A percentile compares a stretch with the other conserved stretches of the same genome.
phyloP scores from a whole-genome alignment of 2,113 vertebrate genomes.

The Heloderma charlesbogerti region DNA sequence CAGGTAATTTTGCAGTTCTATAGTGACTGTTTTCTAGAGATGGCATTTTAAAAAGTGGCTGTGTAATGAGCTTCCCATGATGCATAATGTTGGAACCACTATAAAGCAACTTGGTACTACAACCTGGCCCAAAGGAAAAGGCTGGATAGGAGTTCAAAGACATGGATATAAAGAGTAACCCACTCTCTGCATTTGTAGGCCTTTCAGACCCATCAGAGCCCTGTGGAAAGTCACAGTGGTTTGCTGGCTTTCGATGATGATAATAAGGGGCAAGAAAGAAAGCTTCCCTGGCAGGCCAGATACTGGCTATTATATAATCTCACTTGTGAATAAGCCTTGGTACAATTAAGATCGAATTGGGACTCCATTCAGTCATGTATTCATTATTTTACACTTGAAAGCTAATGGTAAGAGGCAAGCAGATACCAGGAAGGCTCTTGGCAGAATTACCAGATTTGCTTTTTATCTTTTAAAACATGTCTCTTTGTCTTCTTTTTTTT shows the following conservation, averaged over 20 bases:
- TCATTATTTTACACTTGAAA: slow-evolving; percentile 1
- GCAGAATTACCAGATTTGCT: neutral
- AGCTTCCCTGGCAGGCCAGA: neutral
- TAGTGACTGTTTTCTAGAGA: neutral
- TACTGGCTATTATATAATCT: neutral
- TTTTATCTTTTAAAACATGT: neutral
- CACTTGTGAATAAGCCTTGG: neutral
- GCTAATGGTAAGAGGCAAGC: neutral
- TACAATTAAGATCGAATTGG: neutral
- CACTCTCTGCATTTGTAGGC: neutral
- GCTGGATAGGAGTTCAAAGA: neutral
- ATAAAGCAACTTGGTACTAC: neutral
- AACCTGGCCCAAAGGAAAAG: neutral
- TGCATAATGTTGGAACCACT: neutral
- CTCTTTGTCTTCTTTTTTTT: neutral
- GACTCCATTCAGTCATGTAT: neutral
- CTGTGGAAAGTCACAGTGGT: neutral
- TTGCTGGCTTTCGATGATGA: neutral
- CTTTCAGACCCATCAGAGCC: neutral
- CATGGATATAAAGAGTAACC: neutral
- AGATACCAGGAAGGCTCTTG: neutral
- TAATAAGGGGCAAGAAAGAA: neutral
- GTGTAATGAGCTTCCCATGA: neutral
- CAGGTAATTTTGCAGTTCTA: neutral
- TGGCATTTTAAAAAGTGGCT: neutral